Evolutionary conservation across 35 echinoderm and acorn worm genomes (phyloP), one percentile per base, ranked within the genome.

Genomic region (Lytechinus pictus): DNA sequence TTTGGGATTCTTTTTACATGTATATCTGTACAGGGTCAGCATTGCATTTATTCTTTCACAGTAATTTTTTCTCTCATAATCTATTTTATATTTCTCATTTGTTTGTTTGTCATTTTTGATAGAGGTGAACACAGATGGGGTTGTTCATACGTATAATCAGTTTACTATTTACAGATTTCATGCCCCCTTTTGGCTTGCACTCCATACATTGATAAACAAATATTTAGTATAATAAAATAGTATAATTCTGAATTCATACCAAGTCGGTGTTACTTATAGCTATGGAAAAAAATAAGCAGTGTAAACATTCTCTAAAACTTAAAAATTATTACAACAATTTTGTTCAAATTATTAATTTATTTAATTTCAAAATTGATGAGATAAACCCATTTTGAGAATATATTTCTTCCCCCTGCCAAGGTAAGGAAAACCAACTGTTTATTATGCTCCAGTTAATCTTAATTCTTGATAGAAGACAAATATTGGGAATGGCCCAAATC

Each of bases 11-110:
- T 79, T 79, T 19, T 79, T 79, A 79, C 66, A 79, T 79, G 66
- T 79, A 79, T 79, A 79, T 79, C 66, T 79, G 66, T 79, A 79
- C 66, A 79, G 66, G 66, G 66, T 79, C 66, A 79, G 66, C 66
- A 79, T 79, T 79, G 16, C 66, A 79, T 79, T 79, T 79, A 79
- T 79, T 79, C 66, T 79, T 79, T 79, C 66, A 79, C 66, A 24
- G 66, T 79, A 79, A 79, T 79, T 79, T 44, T 60, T 79, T 79
- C 66, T 79, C 66, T 79, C 66, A 79, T 79, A 79, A 79, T 79
- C 66, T 79, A 19, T 79, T 79, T 79, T 79, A 24, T 79, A 79
- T 79, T 79, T 79, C 66, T 79, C 66, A 79, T 27, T 79, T 79
- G 66, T 79, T 79, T 79, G 19, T 79, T 79, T 79, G 66, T 79